Evolutionary conservation across 2,888 invertebrate genomes (phyloP).

Genomic region (Cheilosia vulpina): DNA sequence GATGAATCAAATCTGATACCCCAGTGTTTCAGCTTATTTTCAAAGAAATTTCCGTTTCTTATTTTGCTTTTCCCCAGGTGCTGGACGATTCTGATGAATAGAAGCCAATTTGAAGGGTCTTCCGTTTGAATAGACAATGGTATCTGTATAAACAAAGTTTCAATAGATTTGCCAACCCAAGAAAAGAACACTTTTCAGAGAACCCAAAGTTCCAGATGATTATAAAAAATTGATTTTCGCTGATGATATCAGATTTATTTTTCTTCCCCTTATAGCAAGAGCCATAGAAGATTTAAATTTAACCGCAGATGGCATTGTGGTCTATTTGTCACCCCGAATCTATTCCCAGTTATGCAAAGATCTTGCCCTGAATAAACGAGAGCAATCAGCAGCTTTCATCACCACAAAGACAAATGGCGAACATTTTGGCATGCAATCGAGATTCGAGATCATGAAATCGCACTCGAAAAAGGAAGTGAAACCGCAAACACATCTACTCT

Average conservation of each 20-base stretch:
- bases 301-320: conserved; percentile 50
- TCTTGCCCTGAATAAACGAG: conserved; percentile 23
- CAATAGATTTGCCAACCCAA: conserved; percentile 19
- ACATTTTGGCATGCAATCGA: conserved; percentile 50
- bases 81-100: conserved; percentile 45
- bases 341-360: conserved; percentile 11
- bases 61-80: conserved; percentile 35
- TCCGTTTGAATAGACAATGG: conserved; percentile 35
- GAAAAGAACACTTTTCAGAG: not conserved
- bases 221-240: conserved; percentile 38
- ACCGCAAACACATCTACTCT: conserved; percentile 48
- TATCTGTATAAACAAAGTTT: conserved; percentile 32
- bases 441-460: conserved; percentile 26
- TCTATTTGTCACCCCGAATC: conserved; percentile 4
- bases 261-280: not conserved
- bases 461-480: conserved; percentile 25
- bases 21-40: conserved; percentile 27
- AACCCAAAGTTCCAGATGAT: conserved; percentile 32
- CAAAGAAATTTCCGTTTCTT: conserved; percentile 22
- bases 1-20: conserved; percentile 43
- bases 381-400: conserved; percentile 55
- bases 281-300: conserved; percentile 13
- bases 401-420: conserved; percentile 49
- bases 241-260: conserved; percentile 17
- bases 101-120: conserved; percentile 48